Percentiles rank a stretch among this genome's conserved stretches.
phyloP scores from a whole-genome alignment of 1,140 invertebrate genomes.

The Papilio polyxenes region DNA sequence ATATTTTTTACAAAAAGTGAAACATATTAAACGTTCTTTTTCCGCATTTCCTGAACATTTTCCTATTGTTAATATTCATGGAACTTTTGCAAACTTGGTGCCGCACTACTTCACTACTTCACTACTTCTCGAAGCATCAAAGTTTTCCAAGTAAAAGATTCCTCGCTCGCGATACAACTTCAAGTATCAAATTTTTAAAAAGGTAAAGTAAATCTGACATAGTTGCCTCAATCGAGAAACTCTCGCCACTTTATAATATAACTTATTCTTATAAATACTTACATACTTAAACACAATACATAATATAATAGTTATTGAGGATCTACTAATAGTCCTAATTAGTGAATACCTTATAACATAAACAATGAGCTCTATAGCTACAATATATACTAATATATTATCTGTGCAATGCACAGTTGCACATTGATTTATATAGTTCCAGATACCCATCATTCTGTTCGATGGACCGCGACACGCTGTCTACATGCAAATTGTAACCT shows the following conservation, averaged over 20 bases:
- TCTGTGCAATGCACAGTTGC: not conserved
- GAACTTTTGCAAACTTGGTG: not conserved
- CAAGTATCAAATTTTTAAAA: slow-evolving; percentile 21
- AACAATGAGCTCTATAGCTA: not conserved
- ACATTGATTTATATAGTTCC: slow-evolving; percentile 2
- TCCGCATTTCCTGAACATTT: not conserved
- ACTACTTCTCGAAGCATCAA: not conserved
- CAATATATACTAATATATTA: not conserved
- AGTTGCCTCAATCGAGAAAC: not conserved
- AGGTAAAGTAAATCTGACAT: slow-evolving; percentile 2
- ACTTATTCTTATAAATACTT: not conserved
- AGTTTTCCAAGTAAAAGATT: slow-evolving; percentile 21
- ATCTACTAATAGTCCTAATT: no score
- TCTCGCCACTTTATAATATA: not conserved
- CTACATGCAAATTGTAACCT: not conserved
- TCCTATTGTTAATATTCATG: slow-evolving; percentile 15
- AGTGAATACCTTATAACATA: no score
- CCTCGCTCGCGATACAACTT: not conserved
- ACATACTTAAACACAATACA: no score
- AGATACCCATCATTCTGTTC: slow-evolving; percentile 15
- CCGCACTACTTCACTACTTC: not conserved
- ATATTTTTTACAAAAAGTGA: not conserved
- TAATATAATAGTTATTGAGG: no score
- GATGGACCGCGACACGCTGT: not conserved
- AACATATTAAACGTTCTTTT: not conserved